Evolutionary conservation across 2,113 vertebrate species (phyloP), one percentile per base, ranked within the genome.

Genomic region (Canis aureus): DNA sequence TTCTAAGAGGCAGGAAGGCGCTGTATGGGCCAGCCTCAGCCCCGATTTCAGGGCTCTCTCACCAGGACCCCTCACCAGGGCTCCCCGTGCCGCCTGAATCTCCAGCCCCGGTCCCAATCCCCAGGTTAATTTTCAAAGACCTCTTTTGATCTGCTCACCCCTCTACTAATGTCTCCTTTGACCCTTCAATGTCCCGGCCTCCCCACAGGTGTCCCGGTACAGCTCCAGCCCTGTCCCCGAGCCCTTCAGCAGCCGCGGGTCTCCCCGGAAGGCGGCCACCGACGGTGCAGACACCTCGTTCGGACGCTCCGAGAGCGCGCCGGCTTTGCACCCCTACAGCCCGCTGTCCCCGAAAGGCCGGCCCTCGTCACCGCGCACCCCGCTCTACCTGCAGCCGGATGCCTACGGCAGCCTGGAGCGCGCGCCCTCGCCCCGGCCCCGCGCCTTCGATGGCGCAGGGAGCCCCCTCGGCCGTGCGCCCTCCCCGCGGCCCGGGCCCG

Each of bases 311-410:
- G 97, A 98, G 92, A 96, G 92, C 73, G 76, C 96, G 38, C 90
- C 90, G 7, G 2, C 89, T 55, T 89, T 95, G 95, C 94, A 83
- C 67, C 60, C 89, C 17, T 97, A 90, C 96, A 95, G 97, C 86
- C 91, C 95, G 19, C 82, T 98, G 80, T 93, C 98, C 1, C 49
- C 98, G 27, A 98, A 97, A 64, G 98, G 98, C 12, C 98, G 97
- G 3, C 98, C 98, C 0, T 82, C 94, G 0, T 98, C 98, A 0
- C 98, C 99, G 0, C 98, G 98, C 35, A 83, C 98, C 15, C 84
- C 91, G 10, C 91, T 97, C 81, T 98, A 97, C 60, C 93, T 98
- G 29, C 98, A 97, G 17, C 71, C 97, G 0, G 98, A 97, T 2
- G 19, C 92, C 87, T 97, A 97, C 57, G 2, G 97, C 83, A 80